Evolutionary conservation across 2,113 vertebrate genomes (phyloP).

Genomic region (Sapayoa aenigma): DNA sequence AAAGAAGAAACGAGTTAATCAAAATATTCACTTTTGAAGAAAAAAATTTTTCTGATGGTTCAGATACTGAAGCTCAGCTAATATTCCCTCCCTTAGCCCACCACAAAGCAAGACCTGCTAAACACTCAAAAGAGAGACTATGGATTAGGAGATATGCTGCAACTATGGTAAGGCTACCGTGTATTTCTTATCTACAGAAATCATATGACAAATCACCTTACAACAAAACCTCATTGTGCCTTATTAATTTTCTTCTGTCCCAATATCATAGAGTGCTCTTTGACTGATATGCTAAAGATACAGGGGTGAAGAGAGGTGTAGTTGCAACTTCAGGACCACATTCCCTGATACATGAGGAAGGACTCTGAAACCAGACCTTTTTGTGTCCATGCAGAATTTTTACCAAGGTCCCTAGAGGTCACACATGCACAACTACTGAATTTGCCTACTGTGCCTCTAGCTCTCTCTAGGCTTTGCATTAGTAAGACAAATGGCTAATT

Average conservation of each 20-base stretch:
- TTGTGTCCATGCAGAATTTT: neutral
- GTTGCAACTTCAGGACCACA: neutral
- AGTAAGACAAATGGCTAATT: conserved; percentile 71
- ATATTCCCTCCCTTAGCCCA: neutral
- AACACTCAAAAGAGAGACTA: neutral
- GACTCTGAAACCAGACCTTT: neutral
- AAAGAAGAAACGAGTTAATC: neutral
- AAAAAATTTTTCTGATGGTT: neutral
- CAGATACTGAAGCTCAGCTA: neutral
- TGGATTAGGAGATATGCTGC: neutral
- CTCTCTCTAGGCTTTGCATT: conserved; percentile 31
- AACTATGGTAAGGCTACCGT: neutral
- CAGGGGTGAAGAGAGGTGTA: neutral
- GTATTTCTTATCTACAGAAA: neutral
- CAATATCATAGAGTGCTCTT: neutral
- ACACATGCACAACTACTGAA: neutral
- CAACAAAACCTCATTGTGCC: neutral
- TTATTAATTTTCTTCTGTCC: neutral
- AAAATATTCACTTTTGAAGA: neutral
- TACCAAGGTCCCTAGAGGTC: conserved; percentile 14
- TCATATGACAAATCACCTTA: neutral
- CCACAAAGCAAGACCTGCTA: neutral
- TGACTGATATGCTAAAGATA: neutral
- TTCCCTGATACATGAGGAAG: neutral
- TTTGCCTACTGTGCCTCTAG: conserved; percentile 11